Conservation (phyloP, 2,888 invertebrate species). For the Allolobophora icterica region DNA sequence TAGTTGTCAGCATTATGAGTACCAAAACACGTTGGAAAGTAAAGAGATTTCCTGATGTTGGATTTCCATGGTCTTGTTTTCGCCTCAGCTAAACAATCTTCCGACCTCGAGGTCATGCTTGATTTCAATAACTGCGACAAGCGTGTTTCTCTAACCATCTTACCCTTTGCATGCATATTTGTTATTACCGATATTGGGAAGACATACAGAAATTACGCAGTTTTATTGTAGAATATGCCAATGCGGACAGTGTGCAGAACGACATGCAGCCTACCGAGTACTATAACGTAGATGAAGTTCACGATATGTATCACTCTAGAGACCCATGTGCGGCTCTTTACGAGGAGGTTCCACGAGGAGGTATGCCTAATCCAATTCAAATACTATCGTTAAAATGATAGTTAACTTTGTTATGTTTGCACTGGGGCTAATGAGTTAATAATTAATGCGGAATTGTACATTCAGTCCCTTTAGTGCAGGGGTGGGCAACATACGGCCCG, state of each 20-base stretch:
- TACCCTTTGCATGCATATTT: neutral
- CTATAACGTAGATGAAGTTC: neutral
- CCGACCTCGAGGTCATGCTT: neutral
- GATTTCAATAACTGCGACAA: neutral
- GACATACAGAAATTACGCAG: neutral
- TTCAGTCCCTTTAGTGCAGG: no score
- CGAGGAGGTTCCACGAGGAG: neutral
- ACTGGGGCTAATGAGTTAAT: neutral
- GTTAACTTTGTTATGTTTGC: neutral
- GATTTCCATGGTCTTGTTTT: neutral
- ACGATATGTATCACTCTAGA: neutral
- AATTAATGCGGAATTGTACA: no score
- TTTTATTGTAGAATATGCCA: neutral
- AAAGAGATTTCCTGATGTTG: neutral
- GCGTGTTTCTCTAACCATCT: no score
- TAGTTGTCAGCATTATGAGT: no score
- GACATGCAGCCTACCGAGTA: neutral
- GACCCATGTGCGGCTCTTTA: neutral
- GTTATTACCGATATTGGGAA: neutral
- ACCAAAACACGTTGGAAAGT: neutral
- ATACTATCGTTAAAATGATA: neutral
- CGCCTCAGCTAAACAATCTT: neutral
- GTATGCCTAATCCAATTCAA: neutral
- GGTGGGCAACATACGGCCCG: no score
- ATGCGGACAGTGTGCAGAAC: neutral